Conservation (phyloP, 2,113 vertebrate genomes). For the Clarias batrachus region DNA sequence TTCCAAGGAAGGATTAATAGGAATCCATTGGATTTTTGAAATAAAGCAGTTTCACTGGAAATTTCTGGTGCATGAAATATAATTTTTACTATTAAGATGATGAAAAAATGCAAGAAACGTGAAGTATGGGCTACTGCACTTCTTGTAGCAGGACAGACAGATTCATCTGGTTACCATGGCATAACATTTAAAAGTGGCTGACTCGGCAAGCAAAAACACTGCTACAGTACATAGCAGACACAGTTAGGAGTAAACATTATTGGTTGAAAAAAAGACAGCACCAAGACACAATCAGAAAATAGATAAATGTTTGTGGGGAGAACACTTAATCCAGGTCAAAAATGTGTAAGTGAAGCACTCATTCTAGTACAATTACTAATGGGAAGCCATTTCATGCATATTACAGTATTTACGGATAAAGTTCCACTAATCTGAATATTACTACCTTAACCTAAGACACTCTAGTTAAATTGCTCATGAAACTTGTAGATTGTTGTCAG, state of each 20-base stretch:
- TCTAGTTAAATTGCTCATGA: neutral
- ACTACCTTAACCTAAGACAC: neutral
- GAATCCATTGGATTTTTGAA: neutral
- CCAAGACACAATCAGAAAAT: neutral
- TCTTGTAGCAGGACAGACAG: neutral
- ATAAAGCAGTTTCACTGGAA: neutral
- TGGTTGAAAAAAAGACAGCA: neutral
- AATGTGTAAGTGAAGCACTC: neutral
- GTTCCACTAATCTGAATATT: slow-evolving; percentile 3
- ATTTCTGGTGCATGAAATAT: neutral
- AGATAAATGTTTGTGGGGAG: neutral
- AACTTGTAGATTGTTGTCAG: slow-evolving; percentile 12
- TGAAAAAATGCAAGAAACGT: neutral
- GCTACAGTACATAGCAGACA: neutral
- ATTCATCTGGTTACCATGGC: neutral
- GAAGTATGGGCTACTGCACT: neutral
- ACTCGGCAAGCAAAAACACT: neutral
- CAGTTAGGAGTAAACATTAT: neutral
- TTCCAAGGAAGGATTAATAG: neutral
- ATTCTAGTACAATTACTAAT: neutral
- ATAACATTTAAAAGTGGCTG: neutral
- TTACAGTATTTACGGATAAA: neutral
- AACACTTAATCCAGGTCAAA: neutral
- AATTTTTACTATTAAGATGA: neutral
- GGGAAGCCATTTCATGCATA: neutral